Evolutionary conservation across 2,113 vertebrate species (phyloP).

Genomic region (Megaceryle maxima): DNA sequence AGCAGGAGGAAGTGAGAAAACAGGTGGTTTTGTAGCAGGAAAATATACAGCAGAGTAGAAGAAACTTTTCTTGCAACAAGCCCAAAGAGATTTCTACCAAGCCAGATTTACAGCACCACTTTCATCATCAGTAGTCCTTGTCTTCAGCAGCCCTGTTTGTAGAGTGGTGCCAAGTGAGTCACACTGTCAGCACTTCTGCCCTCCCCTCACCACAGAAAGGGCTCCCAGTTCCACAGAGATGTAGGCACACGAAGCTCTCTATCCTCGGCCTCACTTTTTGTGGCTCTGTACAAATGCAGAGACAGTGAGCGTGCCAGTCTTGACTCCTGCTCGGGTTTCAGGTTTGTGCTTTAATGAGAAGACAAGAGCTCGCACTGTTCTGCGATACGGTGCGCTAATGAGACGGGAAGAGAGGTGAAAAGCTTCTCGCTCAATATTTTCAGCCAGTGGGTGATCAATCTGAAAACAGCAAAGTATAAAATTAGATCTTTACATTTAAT

Average conservation of each 20-base stretch:
- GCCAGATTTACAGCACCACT: background rate
- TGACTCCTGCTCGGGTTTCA: slow-evolving; percentile 81
- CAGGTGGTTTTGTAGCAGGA: background rate
- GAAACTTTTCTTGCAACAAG: background rate
- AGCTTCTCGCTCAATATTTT: slow-evolving; percentile 93
- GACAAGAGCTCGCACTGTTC: slow-evolving; percentile 87
- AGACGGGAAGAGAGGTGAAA: slow-evolving; percentile 91
- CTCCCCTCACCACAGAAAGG: background rate
- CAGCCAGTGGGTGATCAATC: slow-evolving; percentile 89
- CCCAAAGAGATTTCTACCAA: background rate
- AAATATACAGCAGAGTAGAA: background rate
- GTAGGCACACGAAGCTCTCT: background rate
- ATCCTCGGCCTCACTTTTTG: slow-evolving; percentile 79
- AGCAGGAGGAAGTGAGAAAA: background rate
- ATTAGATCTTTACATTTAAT: slow-evolving; percentile 74
- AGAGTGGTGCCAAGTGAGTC: background rate
- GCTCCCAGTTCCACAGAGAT: background rate
- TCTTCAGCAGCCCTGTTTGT: background rate
- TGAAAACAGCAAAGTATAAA: slow-evolving; percentile 81
- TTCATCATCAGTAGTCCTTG: background rate
- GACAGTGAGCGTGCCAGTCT: slow-evolving; percentile 76
- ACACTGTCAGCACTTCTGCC: background rate
- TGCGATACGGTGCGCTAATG: slow-evolving; percentile 85
- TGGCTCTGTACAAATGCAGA: slow-evolving; percentile 83
- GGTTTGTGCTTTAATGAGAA: slow-evolving; percentile 92